phyloP scores from a whole-genome alignment of 1,140 invertebrate genomes.

The Drosophila bifasciata region DNA sequence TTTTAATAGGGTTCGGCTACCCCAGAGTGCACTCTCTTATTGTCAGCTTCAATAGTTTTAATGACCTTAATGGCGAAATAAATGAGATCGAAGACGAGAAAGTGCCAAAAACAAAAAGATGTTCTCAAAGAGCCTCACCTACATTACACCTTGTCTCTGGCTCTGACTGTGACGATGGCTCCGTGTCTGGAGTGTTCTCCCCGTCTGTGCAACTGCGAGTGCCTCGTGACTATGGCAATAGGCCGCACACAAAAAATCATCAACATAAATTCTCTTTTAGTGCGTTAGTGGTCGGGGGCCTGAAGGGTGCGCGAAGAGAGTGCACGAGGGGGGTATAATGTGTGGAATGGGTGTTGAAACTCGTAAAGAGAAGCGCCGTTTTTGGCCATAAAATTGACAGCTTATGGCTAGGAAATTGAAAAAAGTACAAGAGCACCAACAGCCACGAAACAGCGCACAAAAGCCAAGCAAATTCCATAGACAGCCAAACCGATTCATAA shows the following conservation, averaged over 20 bases:
- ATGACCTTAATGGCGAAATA: too few species aligned
- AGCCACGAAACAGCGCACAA: not conserved
- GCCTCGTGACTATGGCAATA: constrained; percentile 30
- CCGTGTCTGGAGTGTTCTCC: not conserved
- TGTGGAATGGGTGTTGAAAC: constrained; percentile 70
- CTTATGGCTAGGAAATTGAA: constrained; percentile 76
- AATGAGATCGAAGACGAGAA: too few species aligned
- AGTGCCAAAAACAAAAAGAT: too few species aligned
- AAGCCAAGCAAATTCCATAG: constrained; percentile 29
- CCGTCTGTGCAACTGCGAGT: not conserved
- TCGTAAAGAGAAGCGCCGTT: constrained; percentile 75
- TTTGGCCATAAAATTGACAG: constrained; percentile 79
- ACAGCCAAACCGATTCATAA: constrained; percentile 37
- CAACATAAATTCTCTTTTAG: constrained; percentile 79
- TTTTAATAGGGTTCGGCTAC: too few species aligned
- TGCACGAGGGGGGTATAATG: constrained; percentile 1
- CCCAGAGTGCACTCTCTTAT: too few species aligned
- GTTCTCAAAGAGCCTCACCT: not conserved
- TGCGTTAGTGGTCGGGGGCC: constrained; percentile 42
- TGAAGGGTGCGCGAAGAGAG: too few species aligned
- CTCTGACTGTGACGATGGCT: not conserved
- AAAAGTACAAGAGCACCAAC: constrained; percentile 26
- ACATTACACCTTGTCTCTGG: too few species aligned
- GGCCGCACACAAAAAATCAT: constrained; percentile 72
- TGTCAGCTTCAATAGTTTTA: too few species aligned